These are phyloP conservation scores for Tamias sibiricus DNA, from an alignment of 2,113 vertebrate genomes.

Conservation along the genomic window DNA sequence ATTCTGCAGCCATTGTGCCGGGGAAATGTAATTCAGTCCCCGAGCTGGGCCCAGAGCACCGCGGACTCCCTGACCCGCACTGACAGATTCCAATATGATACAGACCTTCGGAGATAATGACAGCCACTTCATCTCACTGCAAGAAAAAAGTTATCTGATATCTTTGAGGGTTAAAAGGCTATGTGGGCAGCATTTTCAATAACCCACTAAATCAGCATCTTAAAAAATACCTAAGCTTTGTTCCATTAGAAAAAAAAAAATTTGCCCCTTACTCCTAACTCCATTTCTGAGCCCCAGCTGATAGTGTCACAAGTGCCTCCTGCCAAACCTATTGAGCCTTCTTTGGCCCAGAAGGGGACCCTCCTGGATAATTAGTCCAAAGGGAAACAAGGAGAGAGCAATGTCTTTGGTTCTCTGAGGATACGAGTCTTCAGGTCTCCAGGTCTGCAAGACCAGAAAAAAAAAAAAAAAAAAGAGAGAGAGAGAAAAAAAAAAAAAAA, in stretches of 20 bases:
- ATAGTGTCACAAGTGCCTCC: slow-evolving; percentile 50
- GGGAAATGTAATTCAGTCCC: slow-evolving; percentile 99
- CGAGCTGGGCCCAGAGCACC: slow-evolving; percentile 94
- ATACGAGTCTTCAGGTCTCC: slow-evolving; percentile 38
- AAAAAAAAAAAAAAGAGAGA: no score
- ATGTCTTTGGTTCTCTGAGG: slow-evolving; percentile 32
- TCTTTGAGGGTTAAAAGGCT: slow-evolving; percentile 97
- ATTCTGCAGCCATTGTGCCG: slow-evolving; percentile 98
- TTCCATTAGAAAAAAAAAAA: slow-evolving; percentile 73
- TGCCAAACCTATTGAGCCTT: slow-evolving; percentile 39
- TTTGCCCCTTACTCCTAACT: slow-evolving; percentile 66
- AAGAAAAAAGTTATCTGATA: slow-evolving; percentile 98
- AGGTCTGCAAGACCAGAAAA: not conserved
- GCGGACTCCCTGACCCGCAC: slow-evolving; percentile 96
- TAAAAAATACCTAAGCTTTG: slow-evolving; percentile 84
- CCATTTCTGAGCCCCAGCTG: slow-evolving; percentile 62
- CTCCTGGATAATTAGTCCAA: slow-evolving; percentile 63
- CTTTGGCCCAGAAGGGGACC: slow-evolving; percentile 47
- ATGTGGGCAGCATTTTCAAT: slow-evolving; percentile 96
- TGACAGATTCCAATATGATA: slow-evolving; percentile 99
- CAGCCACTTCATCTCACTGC: slow-evolving; percentile 98
- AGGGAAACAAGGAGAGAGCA: not conserved
- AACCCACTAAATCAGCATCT: slow-evolving; percentile 87
- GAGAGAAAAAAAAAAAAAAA: no score
- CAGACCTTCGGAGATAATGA: slow-evolving; percentile 99